Percentiles rank a stretch among this genome's conserved stretches.
These are phyloP conservation scores for Holothuria glaberrima DNA, from an alignment of 35 echinoderm and acorn worm species.

Conservation along the genomic window DNA sequence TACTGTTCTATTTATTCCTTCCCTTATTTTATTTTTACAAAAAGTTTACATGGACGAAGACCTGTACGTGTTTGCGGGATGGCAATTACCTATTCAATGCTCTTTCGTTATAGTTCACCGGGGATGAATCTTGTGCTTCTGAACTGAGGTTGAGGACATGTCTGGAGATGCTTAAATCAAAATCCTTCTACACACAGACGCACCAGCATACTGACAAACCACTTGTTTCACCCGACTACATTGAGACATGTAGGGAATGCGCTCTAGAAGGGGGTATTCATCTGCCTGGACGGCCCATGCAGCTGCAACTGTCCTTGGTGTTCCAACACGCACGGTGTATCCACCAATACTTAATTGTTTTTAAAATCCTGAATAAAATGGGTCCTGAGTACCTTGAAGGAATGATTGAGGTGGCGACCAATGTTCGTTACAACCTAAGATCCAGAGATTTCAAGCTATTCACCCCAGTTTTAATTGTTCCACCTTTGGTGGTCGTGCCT, in stretches of 20 bases:
- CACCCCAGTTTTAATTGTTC: too few species aligned
- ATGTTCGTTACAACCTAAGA: too few species aligned
- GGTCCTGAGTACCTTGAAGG: too few species aligned
- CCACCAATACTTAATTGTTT: too few species aligned
- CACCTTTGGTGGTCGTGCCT: too few species aligned
- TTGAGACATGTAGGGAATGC: neutral
- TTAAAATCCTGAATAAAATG: too few species aligned
- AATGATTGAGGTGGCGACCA: too few species aligned
- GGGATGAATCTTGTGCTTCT: slow-evolving; percentile 10
- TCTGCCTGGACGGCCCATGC: slow-evolving; percentile 51
- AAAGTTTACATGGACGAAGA: neutral
- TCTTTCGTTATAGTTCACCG: neutral
- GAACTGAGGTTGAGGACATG: slow-evolving; percentile 39
- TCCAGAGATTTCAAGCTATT: too few species aligned
- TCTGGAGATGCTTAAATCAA: neutral
- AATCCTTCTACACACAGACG: neutral
- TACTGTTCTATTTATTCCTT: too few species aligned
- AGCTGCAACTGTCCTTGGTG: slow-evolving; percentile 46
- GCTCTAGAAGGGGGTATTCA: slow-evolving; percentile 19
- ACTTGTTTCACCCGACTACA: slow-evolving; percentile 22
- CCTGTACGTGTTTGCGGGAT: neutral
- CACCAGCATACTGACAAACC: neutral
- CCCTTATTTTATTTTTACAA: neutral
- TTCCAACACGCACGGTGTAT: too few species aligned
- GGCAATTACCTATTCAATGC: slow-evolving; percentile 56